Evolutionary conservation across 2,113 vertebrate genomes (phyloP), one percentile per base, ranked within the genome.

Genomic region (Atherinomorus stipes): DNA sequence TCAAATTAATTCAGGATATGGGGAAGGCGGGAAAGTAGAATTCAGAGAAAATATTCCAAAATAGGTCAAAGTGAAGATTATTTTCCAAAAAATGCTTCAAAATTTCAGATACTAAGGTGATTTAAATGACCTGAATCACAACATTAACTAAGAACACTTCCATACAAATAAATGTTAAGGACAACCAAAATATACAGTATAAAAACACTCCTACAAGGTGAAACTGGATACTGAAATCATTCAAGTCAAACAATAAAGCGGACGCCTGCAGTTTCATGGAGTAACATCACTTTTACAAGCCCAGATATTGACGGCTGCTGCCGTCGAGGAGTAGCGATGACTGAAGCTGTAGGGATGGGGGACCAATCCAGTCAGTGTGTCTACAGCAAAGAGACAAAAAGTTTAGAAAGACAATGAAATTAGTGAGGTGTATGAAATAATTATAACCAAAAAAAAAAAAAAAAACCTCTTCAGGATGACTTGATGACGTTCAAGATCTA

Each of bases 271-370:
- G 40, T 42, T 51, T 0, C 26, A 22, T 69, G 59, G 76, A 76
- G 66, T 78, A 31, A 71, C 73, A 59, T 52, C 56, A 51, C 63
- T 59, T 56, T 53, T 11, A 42, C 21, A 54, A 38, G 37, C 59
- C 45, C 12, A 0, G 49, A 65, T 28, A 7, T 62, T 42, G 5
- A 3, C 56, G 21, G 56, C 62, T 45, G 85, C 40, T 21, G 83
- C 71, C 0, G 49, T 78, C 23, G 82, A 89, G 80, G n/a, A n/a
- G 84, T 84, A 79, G 84, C 34, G 13, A 58, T 11, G 5, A 23
- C 37, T n/a, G 4, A 42, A 63, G 64, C 47, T 64, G 70, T 13
- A 61, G 64, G 13, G 50, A 61, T 25, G 47, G 60, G 42, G 1
- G 28, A 52, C 34, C 0, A n/a, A 13, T 19, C 22, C 10, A 15